Base-by-base conservation (phyloP, 2,797 vertebrate species). In the Arctocebus calabarensis region DNA sequence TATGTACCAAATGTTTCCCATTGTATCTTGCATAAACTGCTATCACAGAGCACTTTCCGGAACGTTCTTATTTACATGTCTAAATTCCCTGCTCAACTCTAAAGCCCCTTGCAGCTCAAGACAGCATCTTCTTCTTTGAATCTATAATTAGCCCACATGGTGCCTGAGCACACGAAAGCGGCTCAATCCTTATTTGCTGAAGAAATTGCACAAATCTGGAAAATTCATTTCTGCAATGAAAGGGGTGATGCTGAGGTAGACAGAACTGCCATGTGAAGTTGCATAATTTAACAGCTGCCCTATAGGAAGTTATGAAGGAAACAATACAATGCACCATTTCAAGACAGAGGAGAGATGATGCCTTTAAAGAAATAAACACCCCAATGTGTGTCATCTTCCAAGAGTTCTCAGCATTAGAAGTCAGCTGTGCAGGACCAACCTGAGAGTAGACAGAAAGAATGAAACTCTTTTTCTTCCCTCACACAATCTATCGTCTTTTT, bases 101-200 rank as follows among this genome's bases (percentile, higher is more conserved):
- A 91, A 93, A 87, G 40, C 64, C 71, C 45, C 66, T 45, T 57
- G 66, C 77, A 92, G 62, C 85, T 94, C 89, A 94, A 94, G 77
- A 87, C 34, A 64, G 81, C 12, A 16, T 78, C 91, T n/a, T 74
- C 70, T 75, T 93, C 73, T 82, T 88, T 61, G 52, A 83, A 88
- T 94, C 94, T 90, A 88, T 93, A 97, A 94, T 96, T 93, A 97
- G 73, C 52, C 73, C 88, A 90, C 94, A 74, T 48, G 78, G 90
- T 66, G 22, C 55, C 57, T n/a, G 57, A 43, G 43, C 52, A 75
- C 78, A 96, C 66, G 66, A 84, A 48, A 90, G 77, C 70, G 61
- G 95, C 85, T 96, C 81, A 74, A 94, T 95, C 84, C 96, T 93
- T 98, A 13, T 96, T 97, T 96, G 94, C 68, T 91, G 88, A 96